phyloP scores from a whole-genome alignment of 2,888 invertebrate genomes.

The Brenthis daphne region DNA sequence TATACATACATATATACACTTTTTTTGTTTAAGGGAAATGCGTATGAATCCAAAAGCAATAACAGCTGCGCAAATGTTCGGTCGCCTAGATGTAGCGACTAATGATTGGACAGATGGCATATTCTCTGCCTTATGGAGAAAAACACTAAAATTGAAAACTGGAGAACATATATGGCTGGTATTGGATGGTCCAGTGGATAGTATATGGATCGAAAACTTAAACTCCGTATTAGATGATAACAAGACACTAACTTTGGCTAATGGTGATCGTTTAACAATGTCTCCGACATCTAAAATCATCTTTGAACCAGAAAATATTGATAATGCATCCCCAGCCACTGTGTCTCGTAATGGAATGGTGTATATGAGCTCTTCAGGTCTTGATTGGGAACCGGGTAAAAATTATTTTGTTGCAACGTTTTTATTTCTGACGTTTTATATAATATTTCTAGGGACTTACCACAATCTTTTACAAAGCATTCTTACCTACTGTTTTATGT shows the following conservation, averaged over 20 bases:
- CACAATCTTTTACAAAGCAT: no score
- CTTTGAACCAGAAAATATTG: conserved; percentile 98
- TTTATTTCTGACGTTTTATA: no score
- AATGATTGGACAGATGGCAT: conserved; percentile 99
- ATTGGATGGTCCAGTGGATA: conserved; percentile 97
- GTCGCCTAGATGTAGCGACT: conserved; percentile 96
- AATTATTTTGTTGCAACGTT: no score
- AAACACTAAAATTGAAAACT: conserved; percentile 93
- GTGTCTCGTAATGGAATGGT: conserved; percentile 97
- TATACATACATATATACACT: background rate
- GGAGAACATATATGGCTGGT: conserved; percentile 97
- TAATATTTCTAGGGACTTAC: no score
- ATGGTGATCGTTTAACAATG: conserved; percentile 97
- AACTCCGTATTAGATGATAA: conserved; percentile 98
- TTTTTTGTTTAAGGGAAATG: conserved; percentile 87
- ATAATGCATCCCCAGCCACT: conserved; percentile 98
- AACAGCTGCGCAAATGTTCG: conserved; percentile 98
- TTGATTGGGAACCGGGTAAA: conserved; percentile 93
- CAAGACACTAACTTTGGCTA: conserved; percentile 96
- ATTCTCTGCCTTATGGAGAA: conserved; percentile 97
- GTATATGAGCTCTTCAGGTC: conserved; percentile 98
- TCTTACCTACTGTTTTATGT: no score
- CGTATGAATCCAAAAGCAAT: conserved; percentile 99
- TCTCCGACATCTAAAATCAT: conserved; percentile 96
- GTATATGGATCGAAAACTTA: conserved; percentile 99